Evolutionary conservation across 92 coral and sea anemone genomes (phyloP), one percentile per base, ranked within the genome.

Genomic region (Porites evermanni): DNA sequence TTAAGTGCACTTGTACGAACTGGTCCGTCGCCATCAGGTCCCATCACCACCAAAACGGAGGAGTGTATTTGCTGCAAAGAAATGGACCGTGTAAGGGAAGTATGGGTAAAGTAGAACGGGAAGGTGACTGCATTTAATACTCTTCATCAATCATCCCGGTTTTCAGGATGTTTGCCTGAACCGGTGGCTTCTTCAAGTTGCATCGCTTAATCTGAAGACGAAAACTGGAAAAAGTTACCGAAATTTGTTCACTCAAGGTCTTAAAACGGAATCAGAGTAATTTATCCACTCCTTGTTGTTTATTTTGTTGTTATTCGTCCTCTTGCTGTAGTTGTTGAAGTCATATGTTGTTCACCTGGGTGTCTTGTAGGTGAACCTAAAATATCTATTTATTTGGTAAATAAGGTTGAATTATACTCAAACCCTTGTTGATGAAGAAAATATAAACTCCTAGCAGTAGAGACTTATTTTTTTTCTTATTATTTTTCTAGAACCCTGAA

Each of bases 41-140:
- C 29, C 29, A 26, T 26, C 29, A 26, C 75, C 54, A 54, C 72
- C 12, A 87, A 80, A 12, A 53, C 67, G 68, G 80, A 87, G 70
- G 91, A 81, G 65, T 87, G 76, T 79, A 72, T 85, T 74, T 87
- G 87, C 59, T 87, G 91, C 60, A 52, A 63, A 38, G 91, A 87
- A 69, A 65, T 78, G 53, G 84, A 79, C 19, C 53, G 90, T 21
- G 79, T 83, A 32, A 50, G 19, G n/a, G 86, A 86, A 53, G 64
- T 50, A 53, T 70, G 91, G 75, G 61, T 8, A 50, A 73, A 73
- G 16, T 73, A 14, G 78, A 53, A 6, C 14, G 52, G 52, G 23
- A 73, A 17, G 61, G 20, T 50, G 54, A 73, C 73, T 20, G 21
- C 21, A 23, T 19, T 23, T 12, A 68, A 38, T 14, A 56, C 63